phyloP scores from a whole-genome alignment of 2,113 vertebrate species.

The Serinus canaria region DNA sequence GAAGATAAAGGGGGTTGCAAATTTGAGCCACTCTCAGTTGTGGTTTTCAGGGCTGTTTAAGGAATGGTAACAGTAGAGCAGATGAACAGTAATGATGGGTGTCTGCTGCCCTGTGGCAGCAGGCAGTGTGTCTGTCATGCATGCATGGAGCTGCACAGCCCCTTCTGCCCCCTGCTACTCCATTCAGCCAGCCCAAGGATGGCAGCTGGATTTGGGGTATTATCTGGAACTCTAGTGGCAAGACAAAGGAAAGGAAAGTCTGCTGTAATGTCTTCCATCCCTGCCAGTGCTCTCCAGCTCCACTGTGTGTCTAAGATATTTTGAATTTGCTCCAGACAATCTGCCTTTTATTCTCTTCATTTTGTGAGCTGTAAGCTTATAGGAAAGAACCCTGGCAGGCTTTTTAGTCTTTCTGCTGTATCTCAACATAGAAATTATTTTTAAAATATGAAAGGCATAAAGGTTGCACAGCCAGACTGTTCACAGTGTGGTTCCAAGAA shows the following conservation, averaged over 20 bases:
- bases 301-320: constrained; percentile 2
- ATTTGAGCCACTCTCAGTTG: neutral
- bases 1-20: neutral
- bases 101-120: constrained; percentile 26
- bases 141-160: constrained; percentile 22
- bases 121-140: constrained; percentile 28
- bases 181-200: constrained; percentile 32
- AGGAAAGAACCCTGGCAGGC: constrained; percentile 1
- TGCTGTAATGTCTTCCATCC: constrained; percentile 12
- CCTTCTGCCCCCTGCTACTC: constrained; percentile 51
- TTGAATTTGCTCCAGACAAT: constrained; percentile 47
- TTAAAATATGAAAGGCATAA: constrained; percentile 10
- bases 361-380: neutral
- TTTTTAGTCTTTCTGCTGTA: constrained; percentile 24
- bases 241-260: constrained; percentile 47
- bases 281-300: neutral
- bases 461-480: constrained; percentile 22
- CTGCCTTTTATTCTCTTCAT: constrained; percentile 17
- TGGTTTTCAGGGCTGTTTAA: neutral
- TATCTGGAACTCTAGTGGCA: neutral
- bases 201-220: constrained; percentile 31
- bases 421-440: constrained; percentile 35
- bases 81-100: neutral
- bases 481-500: constrained; percentile 35
- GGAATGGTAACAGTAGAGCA: neutral